Conservation (phyloP, 2,888 invertebrate genomes). For the Torymus tubicola region DNA sequence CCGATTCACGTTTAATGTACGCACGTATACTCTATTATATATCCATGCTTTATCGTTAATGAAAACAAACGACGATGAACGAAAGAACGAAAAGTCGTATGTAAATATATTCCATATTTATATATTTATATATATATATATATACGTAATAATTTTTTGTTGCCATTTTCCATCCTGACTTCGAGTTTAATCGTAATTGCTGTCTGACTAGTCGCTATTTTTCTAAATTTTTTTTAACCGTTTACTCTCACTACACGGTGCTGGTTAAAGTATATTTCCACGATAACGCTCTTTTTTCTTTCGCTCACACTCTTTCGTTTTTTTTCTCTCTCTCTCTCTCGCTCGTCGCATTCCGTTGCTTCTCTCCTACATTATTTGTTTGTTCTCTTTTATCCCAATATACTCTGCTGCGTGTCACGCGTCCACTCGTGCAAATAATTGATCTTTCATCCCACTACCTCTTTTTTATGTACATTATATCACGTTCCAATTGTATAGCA, state of each 20-base stretch:
- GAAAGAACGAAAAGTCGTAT: conserved; percentile 26
- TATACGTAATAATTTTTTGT: conserved; percentile 22
- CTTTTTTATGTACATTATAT: conserved; percentile 61
- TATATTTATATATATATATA: no score
- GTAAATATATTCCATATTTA: not conserved
- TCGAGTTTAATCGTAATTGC: conserved; percentile 67
- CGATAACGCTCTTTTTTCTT: conserved; percentile 62
- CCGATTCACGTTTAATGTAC: not conserved
- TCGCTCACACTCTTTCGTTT: conserved; percentile 9
- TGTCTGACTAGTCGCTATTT: conserved; percentile 68
- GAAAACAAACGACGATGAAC: conserved; percentile 31
- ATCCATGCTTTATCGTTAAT: not conserved
- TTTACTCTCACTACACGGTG: conserved; percentile 74
- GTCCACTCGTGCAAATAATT: conserved; percentile 67
- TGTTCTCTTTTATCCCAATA: conserved; percentile 7
- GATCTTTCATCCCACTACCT: conserved; percentile 65
- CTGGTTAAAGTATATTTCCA: conserved; percentile 69
- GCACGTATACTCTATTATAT: not conserved
- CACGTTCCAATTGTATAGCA: conserved; percentile 67
- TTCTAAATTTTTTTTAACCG: conserved; percentile 61
- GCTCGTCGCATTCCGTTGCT: conserved; percentile 28
- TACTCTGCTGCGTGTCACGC: conserved; percentile 40
- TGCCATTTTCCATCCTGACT: conserved; percentile 50
- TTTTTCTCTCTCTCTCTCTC: conserved; percentile 57
- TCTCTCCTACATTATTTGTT: not conserved